Conservation (phyloP, 1,140 invertebrate species). For the Microplitis mediator region DNA sequence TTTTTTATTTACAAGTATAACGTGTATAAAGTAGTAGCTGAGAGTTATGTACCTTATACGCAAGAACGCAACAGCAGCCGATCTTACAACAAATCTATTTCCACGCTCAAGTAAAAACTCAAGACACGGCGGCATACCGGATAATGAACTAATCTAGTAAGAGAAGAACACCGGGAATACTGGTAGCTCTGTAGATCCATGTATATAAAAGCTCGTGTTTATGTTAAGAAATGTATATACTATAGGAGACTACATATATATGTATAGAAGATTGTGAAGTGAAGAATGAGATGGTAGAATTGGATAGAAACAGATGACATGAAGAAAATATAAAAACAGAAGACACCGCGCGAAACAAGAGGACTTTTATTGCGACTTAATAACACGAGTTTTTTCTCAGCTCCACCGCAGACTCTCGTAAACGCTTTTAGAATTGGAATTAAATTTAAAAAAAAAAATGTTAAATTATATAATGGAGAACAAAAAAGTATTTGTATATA, state of each 20-base stretch:
- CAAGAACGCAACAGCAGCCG: slow-evolving; percentile 38
- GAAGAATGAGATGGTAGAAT: neutral
- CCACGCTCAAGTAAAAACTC: slow-evolving; percentile 43
- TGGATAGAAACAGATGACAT: slow-evolving; percentile 6
- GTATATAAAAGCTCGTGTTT: neutral
- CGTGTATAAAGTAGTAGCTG: neutral
- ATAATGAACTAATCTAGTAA: slow-evolving; percentile 52
- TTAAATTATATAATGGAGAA: too few species aligned
- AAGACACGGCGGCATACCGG: slow-evolving; percentile 44
- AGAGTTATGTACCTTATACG: slow-evolving; percentile 20
- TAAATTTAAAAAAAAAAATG: neutral
- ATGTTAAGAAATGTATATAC: neutral
- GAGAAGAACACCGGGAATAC: neutral
- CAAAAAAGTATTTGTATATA: too few species aligned
- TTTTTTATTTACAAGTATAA: neutral
- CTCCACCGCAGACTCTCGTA: slow-evolving; percentile 15
- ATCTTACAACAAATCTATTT: slow-evolving; percentile 54
- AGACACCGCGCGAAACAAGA: slow-evolving; percentile 20
- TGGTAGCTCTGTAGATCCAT: neutral
- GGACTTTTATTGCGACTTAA: slow-evolving; percentile 45
- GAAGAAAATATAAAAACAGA: slow-evolving; percentile 23
- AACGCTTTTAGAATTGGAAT: slow-evolving; percentile 9
- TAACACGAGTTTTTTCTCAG: slow-evolving; percentile 47
- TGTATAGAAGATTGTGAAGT: neutral
- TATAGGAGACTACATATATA: neutral